phyloP scores from a whole-genome alignment of 2,888 invertebrate genomes.

The Chorisops tibialis region DNA sequence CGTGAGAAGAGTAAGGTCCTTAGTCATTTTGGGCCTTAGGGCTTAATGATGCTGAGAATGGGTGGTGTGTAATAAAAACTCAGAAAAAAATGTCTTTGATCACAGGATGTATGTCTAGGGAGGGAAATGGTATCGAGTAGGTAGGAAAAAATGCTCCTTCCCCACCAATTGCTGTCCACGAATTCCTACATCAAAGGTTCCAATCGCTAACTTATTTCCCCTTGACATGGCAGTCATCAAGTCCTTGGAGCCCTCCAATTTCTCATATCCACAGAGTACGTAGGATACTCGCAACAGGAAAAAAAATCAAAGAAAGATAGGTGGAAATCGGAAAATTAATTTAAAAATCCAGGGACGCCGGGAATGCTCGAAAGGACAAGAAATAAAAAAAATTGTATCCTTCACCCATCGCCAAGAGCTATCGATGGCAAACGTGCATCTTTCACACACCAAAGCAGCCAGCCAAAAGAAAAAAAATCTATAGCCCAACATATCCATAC shows the following conservation, averaged over 20 bases:
- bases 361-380: too few species aligned
- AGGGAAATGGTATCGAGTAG: not conserved
- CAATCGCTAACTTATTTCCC: constrained; percentile 14
- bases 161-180: not conserved
- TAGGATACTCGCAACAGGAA: not conserved
- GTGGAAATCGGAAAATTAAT: not conserved
- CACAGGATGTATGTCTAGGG: not conserved
- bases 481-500: too few species aligned
- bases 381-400: too few species aligned
- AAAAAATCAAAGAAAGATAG: not conserved
- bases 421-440: too few species aligned
- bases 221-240: constrained; percentile 11
- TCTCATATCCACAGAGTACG: not conserved
- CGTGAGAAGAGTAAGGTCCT: too few species aligned
- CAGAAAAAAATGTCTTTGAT: constrained; percentile 2
- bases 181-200: constrained; percentile 15
- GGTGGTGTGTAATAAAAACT: not conserved
- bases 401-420: too few species aligned
- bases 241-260: too few species aligned
- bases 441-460: too few species aligned
- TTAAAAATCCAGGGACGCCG: too few species aligned
- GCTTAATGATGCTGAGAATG: too few species aligned
- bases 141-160: not conserved
- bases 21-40: too few species aligned
- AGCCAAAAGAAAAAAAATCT: too few species aligned